Base-by-base conservation (phyloP, 2,113 vertebrate genomes). In the Glareola pratincola region DNA sequence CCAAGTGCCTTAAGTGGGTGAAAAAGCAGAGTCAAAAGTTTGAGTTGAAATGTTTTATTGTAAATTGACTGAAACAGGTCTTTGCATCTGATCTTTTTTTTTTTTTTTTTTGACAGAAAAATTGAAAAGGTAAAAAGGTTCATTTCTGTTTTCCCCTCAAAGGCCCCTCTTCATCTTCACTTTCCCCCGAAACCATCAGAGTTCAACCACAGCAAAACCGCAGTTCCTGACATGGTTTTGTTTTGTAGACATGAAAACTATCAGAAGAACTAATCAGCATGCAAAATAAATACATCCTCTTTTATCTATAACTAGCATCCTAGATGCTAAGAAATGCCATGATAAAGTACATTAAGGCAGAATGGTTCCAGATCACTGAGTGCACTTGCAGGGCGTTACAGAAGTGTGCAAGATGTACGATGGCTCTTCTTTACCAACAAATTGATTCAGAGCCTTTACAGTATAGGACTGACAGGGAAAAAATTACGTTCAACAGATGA, bases 331-430 rank as follows among this genome's bases (percentile, higher is more conserved):
- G 56, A 68, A 88, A 72, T 23, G 7, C 24, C 50, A 17, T 1
- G 0, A 30, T 43, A 47, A 54, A 75, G 26, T 41, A 29, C 4
- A 10, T 48, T 13, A 39, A 36, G 32, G 12, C 3, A 8, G 26
- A 45, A 71, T 21, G 30, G 6, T 53, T 79, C 83, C 37, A 59
- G 47, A 57, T 12, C 36, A 29, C 50, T 2, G 8, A 71, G n/a
- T 14, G 10, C 10, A 32, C 23, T 37, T 59, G 43, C 24, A 69
- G 14, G 79, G 39, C 21, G 14, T 54, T 64, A 20, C 57, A 37
- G 22, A 54, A 29, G 45, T 8, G 14, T 21, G 10, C n/a, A 57
- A 59, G 34, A 7, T 12, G 9, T 50, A 19, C 0, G 0, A 41
- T 41, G 39, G 18, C 13, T 50, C 12, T n/a, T 57, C 67, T 69